phyloP scores from a whole-genome alignment of 2,113 vertebrate genomes.

The Sarotherodon lohbergeri region DNA sequence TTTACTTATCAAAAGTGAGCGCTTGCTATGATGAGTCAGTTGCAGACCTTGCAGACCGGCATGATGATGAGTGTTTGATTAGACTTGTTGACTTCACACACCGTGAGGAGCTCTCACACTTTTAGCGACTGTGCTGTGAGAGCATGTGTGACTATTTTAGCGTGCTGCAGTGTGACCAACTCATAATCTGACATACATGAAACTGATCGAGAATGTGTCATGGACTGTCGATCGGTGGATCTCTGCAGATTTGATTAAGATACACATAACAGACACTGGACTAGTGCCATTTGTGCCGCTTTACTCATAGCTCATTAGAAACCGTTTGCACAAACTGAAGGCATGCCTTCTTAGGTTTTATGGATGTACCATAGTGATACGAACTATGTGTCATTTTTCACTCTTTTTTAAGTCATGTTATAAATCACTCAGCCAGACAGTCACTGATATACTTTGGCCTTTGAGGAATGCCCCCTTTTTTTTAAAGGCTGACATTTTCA shows the following conservation, averaged over 20 bases:
- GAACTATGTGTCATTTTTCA: background rate
- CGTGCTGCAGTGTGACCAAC: background rate
- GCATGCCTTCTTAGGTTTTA: background rate
- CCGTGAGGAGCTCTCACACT: background rate
- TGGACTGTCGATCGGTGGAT: background rate
- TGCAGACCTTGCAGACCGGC: background rate
- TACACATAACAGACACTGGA: background rate
- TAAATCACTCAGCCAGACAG: background rate
- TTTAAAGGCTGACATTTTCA: constrained; percentile 43
- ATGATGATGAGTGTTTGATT: background rate
- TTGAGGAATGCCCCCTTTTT: constrained; percentile 4
- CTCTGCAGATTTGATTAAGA: background rate
- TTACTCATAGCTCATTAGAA: background rate
- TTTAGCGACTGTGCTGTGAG: background rate
- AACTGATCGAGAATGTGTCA: background rate
- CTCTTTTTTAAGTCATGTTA: constrained; percentile 1
- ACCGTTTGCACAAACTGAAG: background rate
- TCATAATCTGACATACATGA: background rate
- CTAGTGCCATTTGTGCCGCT: background rate
- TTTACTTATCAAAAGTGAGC: background rate
- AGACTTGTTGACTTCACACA: background rate
- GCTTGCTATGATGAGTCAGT: background rate
- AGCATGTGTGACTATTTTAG: background rate
- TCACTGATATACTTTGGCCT: constrained; percentile 6
- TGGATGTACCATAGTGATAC: background rate